A percentile compares a stretch with the other conserved stretches of the same genome.
Conservation (phyloP, 2,888 invertebrate genomes). For the Anarsia innoxiella region DNA sequence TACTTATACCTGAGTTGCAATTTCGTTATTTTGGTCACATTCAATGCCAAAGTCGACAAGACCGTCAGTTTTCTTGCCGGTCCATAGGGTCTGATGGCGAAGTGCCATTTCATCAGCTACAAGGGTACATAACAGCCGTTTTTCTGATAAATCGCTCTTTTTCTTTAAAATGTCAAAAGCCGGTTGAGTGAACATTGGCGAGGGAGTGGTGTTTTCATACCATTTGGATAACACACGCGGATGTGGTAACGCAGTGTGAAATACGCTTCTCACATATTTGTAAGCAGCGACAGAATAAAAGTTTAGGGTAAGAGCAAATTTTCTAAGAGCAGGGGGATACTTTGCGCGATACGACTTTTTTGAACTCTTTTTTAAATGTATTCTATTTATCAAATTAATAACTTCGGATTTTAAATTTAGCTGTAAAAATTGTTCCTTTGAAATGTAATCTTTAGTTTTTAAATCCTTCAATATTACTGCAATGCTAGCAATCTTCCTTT, state of each 20-base stretch:
- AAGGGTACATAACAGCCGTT: slow-evolving; percentile 14
- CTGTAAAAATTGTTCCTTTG: slow-evolving; percentile 7
- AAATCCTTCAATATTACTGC: slow-evolving; percentile 1
- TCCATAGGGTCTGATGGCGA: slow-evolving; percentile 14
- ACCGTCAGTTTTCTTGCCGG: slow-evolving; percentile 9
- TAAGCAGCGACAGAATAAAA: slow-evolving; percentile 14
- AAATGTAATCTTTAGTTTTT: slow-evolving; percentile 4
- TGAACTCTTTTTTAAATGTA: no score
- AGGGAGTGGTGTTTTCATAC: slow-evolving; percentile 8
- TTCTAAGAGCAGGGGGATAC: slow-evolving; percentile 4
- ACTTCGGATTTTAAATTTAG: slow-evolving; percentile 11
- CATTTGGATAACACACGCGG: slow-evolving; percentile 13
- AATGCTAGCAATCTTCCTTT: not conserved
- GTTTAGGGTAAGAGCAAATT: slow-evolving; percentile 9
- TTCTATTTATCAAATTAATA: slow-evolving; percentile 4
- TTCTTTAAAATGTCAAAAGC: slow-evolving; percentile 14
- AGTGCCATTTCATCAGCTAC: slow-evolving; percentile 19
- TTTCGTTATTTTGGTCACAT: not conserved
- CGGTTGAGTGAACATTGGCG: slow-evolving; percentile 15
- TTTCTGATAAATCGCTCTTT: slow-evolving; percentile 11
- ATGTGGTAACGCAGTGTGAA: slow-evolving; percentile 13
- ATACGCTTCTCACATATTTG: slow-evolving; percentile 13
- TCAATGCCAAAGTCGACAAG: slow-evolving; percentile 15
- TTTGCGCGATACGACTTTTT: no score
- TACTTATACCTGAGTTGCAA: slow-evolving; percentile 23